These are phyloP conservation scores for Sebastiscus tertius DNA, from an alignment of 2,797 vertebrate species.

Conservation along the genomic window DNA sequence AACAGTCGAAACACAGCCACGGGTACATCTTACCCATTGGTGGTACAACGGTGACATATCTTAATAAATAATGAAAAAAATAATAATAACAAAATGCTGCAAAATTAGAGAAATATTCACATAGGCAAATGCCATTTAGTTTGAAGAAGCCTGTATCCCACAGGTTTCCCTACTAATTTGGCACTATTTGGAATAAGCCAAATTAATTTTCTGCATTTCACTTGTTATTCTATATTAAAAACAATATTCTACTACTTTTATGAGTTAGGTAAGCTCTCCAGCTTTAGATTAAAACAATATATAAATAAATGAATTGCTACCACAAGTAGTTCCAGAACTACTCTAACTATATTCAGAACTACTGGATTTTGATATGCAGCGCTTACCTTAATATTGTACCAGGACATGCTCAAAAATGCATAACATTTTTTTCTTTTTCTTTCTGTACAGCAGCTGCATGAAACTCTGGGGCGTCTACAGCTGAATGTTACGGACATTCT, in stretches of 20 bases:
- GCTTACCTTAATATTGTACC: background rate
- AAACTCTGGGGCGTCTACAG: background rate
- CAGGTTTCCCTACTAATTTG: background rate
- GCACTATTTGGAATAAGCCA: background rate
- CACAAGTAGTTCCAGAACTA: background rate
- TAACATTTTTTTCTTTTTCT: background rate
- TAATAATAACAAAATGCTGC: background rate
- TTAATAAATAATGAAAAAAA: background rate
- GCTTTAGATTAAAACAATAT: background rate
- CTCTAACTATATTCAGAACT: background rate
- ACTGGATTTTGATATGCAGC: background rate
- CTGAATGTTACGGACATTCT: constrained; percentile 4
- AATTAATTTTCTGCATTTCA: background rate
- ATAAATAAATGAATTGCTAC: background rate
- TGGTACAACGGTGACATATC: background rate
- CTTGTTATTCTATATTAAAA: background rate
- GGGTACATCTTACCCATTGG: too few species aligned
- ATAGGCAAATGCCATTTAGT: background rate
- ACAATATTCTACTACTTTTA: too few species aligned
- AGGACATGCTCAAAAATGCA: background rate
- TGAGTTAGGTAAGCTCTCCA: background rate
- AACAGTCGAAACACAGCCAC: too few species aligned
- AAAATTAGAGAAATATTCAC: background rate
- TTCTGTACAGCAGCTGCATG: constrained; percentile 9
- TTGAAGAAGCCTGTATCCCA: background rate